phyloP scores from a whole-genome alignment of 2,888 invertebrate species.

The Liodrosophila aerea region DNA sequence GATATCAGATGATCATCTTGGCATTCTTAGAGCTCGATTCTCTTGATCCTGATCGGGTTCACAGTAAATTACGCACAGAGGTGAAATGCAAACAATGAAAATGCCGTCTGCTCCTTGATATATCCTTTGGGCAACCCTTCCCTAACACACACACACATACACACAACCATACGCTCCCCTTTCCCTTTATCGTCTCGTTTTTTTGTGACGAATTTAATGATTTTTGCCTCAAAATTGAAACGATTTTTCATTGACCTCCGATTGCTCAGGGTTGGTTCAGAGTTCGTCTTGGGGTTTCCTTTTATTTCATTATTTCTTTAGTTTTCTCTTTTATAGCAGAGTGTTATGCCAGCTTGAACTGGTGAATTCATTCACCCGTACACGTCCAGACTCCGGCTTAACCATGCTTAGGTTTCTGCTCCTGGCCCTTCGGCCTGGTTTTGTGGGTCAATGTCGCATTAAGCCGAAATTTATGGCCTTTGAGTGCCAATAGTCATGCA shows the following conservation, averaged over 20 bases:
- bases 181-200: slow-evolving; percentile 16
- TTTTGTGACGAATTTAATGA: slow-evolving; percentile 70
- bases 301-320: slow-evolving; percentile 7
- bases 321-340: not conserved
- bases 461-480: slow-evolving; percentile 59
- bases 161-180: slow-evolving; percentile 32
- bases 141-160: slow-evolving; percentile 7
- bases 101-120: slow-evolving; percentile 33
- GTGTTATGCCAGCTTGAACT: slow-evolving; percentile 68
- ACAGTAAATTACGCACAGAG: slow-evolving; percentile 79
- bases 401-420: too few species aligned
- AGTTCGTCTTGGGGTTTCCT: slow-evolving; percentile 58
- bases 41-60: slow-evolving; percentile 65
- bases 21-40: slow-evolving; percentile 46
- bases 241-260: slow-evolving; percentile 71
- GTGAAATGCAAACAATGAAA: slow-evolving; percentile 78
- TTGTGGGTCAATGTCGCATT: slow-evolving; percentile 69
- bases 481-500: slow-evolving; percentile 64
- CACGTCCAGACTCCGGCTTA: slow-evolving; percentile 46
- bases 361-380: slow-evolving; percentile 64
- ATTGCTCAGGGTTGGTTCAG: slow-evolving; percentile 60
- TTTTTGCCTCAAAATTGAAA: slow-evolving; percentile 75
- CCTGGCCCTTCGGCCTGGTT: slow-evolving; percentile 45
- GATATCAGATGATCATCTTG: slow-evolving; percentile 38
- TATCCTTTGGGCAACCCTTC: slow-evolving; percentile 68